Base-by-base conservation (phyloP, 2,888 invertebrate species). In the Melinaea marsaeus region DNA sequence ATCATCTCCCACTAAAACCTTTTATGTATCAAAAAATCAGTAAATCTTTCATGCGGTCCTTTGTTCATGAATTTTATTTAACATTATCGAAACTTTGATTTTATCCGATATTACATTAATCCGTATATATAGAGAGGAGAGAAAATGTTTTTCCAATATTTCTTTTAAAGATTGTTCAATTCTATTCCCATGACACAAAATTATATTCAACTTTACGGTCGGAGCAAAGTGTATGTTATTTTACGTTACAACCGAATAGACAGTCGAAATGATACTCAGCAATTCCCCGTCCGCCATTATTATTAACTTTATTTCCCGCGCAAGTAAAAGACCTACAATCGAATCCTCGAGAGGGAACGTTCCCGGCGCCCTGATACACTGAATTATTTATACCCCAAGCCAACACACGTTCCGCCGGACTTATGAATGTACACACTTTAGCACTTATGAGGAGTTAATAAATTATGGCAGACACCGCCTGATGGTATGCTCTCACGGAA, bases 381-480 rank as follows among this genome's bases (percentile, higher is more conserved):
- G 86, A 88, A 88, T 88, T 86, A 88, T 88, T 88, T 84, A 88
- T 86, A 74, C 66, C 73, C 72, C 73, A 72, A 76, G 77, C 77
- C 72, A 70, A 79, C 81, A 79, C 79, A 84, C 83, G 80, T 79
- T 75, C 75, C 75, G 66, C 75, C 78, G 85, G 88, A 84, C 87
- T 85, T 85, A 86, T 84, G 81, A 76, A 74, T 76, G 75, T 76
- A 90, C 89, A 88, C 86, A 89, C 86, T 88, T 88, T 83, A 86
- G 86, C 89, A 88, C 89, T 89, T 88, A 87, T 88, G 84, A 83
- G 77, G 83, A 80, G 84, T 88, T 88, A 88, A 90, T 90, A 90
- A 89, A 90, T 88, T 86, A 90, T 83, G 78, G 72, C 80, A 81
- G 80, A 81, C 69, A 61, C 69, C 64, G 66, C 70, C 70, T 81